Conservation (phyloP, 2,113 vertebrate species). For the Trinectes maculatus region DNA sequence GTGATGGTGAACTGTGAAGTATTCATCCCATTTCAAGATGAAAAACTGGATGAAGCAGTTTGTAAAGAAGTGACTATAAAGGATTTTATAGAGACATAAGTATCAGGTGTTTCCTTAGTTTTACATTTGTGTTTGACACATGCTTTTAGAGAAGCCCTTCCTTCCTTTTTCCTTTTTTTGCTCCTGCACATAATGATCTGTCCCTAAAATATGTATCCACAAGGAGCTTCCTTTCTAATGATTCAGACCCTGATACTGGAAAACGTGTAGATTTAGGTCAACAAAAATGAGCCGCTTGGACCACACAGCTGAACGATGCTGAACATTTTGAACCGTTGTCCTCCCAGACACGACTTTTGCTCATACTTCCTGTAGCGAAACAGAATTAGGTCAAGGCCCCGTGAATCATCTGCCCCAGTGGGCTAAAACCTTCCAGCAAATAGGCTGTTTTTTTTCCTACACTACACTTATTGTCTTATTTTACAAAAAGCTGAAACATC, state of each 20-base stretch:
- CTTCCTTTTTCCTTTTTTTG: no score
- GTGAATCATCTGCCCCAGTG: conserved; percentile 67
- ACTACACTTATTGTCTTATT: no score
- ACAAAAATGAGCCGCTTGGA: conserved; percentile 2
- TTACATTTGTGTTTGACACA: background rate
- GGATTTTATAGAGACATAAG: no score
- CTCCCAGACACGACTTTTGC: conserved; percentile 36
- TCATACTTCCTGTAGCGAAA: conserved; percentile 54
- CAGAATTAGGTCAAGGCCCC: conserved; percentile 71
- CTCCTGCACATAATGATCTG: background rate
- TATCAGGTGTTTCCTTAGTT: no score
- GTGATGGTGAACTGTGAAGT: background rate
- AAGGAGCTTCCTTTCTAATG: background rate
- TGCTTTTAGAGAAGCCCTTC: background rate
- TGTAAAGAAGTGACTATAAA: background rate
- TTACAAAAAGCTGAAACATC: background rate
- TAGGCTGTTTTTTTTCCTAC: conserved; percentile 4
- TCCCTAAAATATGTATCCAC: background rate
- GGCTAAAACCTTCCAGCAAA: conserved; percentile 52
- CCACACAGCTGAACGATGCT: conserved; percentile 29
- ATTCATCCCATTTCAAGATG: conserved; percentile 9
- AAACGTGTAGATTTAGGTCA: conserved; percentile 42
- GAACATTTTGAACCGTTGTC: conserved; percentile 22
- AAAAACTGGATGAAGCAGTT: background rate
- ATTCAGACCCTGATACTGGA: conserved; percentile 6